Evolutionary conservation across 1,140 invertebrate genomes (phyloP).

Genomic region (Rhyacophila brunnea): DNA sequence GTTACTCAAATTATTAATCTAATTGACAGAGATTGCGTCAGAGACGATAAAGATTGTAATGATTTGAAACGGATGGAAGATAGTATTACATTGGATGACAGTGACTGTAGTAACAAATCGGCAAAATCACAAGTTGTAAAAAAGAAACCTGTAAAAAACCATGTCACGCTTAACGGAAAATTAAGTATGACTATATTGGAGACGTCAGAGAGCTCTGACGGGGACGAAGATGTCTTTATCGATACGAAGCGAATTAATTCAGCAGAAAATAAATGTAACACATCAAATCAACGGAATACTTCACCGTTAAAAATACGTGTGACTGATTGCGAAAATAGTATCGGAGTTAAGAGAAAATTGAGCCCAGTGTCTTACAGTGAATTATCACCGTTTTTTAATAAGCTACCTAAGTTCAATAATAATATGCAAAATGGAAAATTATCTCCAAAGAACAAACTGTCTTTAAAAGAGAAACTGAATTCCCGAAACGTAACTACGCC

Average conservation of each 20-base stretch:
- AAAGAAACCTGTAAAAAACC: slow-evolving; percentile 2
- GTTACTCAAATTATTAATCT: slow-evolving; percentile 27
- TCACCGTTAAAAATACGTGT: background rate
- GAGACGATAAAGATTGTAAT: slow-evolving; percentile 2
- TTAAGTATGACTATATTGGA: slow-evolving; percentile 22
- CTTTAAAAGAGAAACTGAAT: slow-evolving; percentile 14
- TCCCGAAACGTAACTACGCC: background rate
- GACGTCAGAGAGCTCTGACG: slow-evolving; percentile 24
- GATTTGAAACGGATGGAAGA: slow-evolving; percentile 2
- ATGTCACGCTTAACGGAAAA: background rate
- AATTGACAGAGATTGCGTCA: slow-evolving; percentile 4
- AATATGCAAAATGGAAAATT: slow-evolving; percentile 23
- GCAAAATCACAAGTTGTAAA: slow-evolving; percentile 26
- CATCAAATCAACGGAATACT: background rate
- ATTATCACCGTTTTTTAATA: slow-evolving; percentile 43
- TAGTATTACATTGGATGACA: slow-evolving; percentile 5
- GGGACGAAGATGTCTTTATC: slow-evolving; percentile 1
- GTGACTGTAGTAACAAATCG: slow-evolving; percentile 22
- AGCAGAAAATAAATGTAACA: no score
- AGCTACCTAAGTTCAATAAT: slow-evolving; percentile 45
- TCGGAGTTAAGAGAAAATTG: slow-evolving; percentile 40
- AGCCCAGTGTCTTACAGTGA: slow-evolving; percentile 37
- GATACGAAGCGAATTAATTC: background rate
- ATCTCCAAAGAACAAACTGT: slow-evolving; percentile 4
- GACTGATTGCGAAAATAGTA: background rate